Evolutionary conservation across 1,140 invertebrate genomes (phyloP).

Genomic region (Araneus ventricosus): DNA sequence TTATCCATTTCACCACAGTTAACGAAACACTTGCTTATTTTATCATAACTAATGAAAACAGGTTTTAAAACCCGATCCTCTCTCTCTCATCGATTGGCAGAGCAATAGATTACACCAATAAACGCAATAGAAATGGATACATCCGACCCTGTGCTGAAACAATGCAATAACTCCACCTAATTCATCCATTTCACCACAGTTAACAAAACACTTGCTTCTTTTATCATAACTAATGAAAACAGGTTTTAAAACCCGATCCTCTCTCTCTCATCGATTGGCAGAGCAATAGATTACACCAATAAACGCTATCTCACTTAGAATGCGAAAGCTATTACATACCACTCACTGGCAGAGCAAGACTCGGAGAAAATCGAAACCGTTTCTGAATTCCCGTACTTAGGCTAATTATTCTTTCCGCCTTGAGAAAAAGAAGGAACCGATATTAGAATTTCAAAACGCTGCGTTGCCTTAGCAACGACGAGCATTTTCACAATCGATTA

Average conservation of each 20-base stretch:
- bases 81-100: no score
- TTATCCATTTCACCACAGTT: no score
- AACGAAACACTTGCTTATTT: no score
- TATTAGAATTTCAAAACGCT: slow-evolving; percentile 37
- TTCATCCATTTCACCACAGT: no score
- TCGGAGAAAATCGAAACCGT: background rate
- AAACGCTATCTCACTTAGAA: background rate
- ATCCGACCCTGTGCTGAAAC: no score
- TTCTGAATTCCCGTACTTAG: slow-evolving; percentile 15
- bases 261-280: background rate
- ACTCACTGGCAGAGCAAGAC: background rate
- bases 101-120: no score
- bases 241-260: background rate
- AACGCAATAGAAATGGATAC: no score
- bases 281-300: background rate
- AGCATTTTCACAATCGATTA: slow-evolving; percentile 40
- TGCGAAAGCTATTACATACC: background rate
- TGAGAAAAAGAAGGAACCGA: slow-evolving; percentile 17
- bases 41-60: no score
- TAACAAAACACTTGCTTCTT: no score
- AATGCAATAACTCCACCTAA: no score
- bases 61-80: no score
- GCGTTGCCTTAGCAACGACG: background rate
- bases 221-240: background rate
- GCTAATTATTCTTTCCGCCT: background rate